Conservation (phyloP, 2,113 vertebrate species). For the Nothobranchius kuhntae region DNA sequence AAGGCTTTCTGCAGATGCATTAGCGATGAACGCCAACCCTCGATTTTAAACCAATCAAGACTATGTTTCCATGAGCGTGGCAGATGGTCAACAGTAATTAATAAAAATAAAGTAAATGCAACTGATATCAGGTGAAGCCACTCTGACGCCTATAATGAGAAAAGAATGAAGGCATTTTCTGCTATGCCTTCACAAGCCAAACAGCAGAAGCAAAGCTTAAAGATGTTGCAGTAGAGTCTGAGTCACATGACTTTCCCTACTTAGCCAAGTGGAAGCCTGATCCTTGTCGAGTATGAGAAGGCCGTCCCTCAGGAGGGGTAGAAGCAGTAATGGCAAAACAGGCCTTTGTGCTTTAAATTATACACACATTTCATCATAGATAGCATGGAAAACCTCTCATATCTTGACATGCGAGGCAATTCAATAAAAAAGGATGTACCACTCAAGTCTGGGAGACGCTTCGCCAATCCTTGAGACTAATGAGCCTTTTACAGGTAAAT, state of each 20-base stretch:
- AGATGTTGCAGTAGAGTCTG: conserved; percentile 49
- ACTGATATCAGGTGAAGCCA: conserved; percentile 8
- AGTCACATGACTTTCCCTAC: conserved; percentile 60
- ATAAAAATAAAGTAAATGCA: not conserved
- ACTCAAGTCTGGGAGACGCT: not conserved
- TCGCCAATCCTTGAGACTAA: no score
- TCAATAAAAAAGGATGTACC: not conserved
- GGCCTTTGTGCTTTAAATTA: conserved; percentile 58
- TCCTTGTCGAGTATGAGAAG: conserved; percentile 47
- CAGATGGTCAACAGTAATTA: not conserved
- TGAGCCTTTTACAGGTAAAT: conserved; percentile 31
- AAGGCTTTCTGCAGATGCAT: conserved; percentile 39
- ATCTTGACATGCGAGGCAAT: no score
- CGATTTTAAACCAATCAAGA: conserved; percentile 9
- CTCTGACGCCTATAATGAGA: conserved; percentile 7
- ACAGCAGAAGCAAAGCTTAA: conserved; percentile 32
- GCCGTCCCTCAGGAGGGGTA: conserved; percentile 52
- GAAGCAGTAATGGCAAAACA: conserved; percentile 60
- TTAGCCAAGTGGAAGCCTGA: conserved; percentile 65
- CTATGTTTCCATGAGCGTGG: not conserved
- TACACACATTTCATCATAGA: conserved; percentile 34
- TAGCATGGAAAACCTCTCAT: conserved; percentile 15
- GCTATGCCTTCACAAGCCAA: conserved; percentile 4
- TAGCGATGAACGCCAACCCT: conserved; percentile 12
- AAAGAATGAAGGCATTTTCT: conserved; percentile 15